Evolutionary conservation across 1,140 invertebrate genomes (phyloP).

Genomic region (Atta texana): DNA sequence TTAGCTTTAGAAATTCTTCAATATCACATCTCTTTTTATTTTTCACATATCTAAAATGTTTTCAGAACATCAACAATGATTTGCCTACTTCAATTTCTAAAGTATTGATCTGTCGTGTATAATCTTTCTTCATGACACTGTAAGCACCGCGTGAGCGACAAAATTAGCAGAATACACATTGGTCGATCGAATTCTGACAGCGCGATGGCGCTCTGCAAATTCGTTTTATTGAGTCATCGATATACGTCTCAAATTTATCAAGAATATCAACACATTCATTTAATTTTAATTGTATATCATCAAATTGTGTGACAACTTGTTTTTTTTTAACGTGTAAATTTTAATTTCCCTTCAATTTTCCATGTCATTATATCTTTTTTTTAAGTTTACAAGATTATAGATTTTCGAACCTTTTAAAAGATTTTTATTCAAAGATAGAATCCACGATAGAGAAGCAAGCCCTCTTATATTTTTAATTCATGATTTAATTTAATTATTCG

Average conservation of each 20-base stretch:
- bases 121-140: constrained; percentile 38
- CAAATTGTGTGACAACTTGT: background rate
- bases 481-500: constrained; percentile 1
- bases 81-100: constrained; percentile 24
- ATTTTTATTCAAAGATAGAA: background rate
- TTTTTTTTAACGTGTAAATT: background rate
- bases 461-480: background rate
- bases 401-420: background rate
- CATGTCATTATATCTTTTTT: background rate
- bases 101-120: constrained; percentile 14
- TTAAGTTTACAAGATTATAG: background rate
- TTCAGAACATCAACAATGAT: constrained; percentile 24
- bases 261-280: background rate
- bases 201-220: constrained; percentile 38
- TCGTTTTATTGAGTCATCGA: constrained; percentile 41
- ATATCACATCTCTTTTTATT: background rate
- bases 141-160: constrained; percentile 40
- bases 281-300: background rate
- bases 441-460: background rate
- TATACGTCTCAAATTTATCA: constrained; percentile 18
- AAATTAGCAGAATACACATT: constrained; percentile 51
- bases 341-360: background rate
- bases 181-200: constrained; percentile 46
- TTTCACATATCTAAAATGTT: background rate
- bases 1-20: constrained; percentile 45